These are phyloP conservation scores for Tauraco hartlaubi DNA, from an alignment of 2,797 vertebrate genomes.

Conservation along the genomic window DNA sequence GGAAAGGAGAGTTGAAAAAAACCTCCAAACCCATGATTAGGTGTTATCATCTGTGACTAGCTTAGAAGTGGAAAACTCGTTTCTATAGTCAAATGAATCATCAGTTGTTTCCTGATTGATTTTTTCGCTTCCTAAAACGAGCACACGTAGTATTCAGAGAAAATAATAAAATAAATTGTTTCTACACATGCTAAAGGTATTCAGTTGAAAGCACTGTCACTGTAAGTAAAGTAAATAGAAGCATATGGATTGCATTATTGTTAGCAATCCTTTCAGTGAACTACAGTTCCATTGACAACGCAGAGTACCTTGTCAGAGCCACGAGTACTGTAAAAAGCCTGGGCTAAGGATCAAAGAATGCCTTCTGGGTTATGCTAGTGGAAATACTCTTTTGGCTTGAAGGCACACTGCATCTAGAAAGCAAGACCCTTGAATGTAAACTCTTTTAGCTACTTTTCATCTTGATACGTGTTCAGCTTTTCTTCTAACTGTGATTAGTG, in stretches of 20 bases:
- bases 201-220: neutral
- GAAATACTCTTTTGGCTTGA: neutral
- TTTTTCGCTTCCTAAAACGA: neutral
- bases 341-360: neutral
- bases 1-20: neutral
- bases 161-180: neutral
- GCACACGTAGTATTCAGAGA: neutral
- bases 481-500: neutral
- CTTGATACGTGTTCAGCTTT: neutral
- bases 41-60: neutral
- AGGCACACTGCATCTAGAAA: neutral
- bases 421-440: neutral
- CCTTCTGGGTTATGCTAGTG: neutral
- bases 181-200: neutral
- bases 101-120: neutral
- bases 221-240: conserved; percentile 5
- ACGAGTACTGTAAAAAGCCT: neutral
- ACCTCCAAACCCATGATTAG: rapidly evolving
- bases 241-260: neutral
- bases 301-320: neutral
- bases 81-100: neutral
- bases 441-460: neutral
- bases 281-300: neutral
- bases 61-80: neutral
- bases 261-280: neutral